These are phyloP conservation scores for Micoletzkya japonica DNA, from an alignment of 2,888 invertebrate genomes.

Conservation along the genomic window DNA sequence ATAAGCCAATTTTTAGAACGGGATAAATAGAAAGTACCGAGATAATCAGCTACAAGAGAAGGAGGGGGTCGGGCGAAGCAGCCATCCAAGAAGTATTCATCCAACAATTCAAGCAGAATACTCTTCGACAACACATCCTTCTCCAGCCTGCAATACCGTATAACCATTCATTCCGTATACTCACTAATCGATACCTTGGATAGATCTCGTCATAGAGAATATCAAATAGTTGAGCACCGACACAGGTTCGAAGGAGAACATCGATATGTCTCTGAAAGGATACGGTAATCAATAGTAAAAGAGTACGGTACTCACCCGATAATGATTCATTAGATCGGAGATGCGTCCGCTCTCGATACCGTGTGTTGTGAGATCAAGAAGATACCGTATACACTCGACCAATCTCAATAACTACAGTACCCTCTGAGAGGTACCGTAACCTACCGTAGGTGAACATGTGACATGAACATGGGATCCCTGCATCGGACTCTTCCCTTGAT, in stretches of 20 bases:
- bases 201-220: conserved; percentile 74
- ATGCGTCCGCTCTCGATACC: conserved; percentile 41
- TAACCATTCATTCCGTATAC: neutral
- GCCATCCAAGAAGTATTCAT: conserved; percentile 67
- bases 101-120: conserved; percentile 75
- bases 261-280: conserved; percentile 44
- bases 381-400: conserved; percentile 30
- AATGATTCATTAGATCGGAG: conserved; percentile 48
- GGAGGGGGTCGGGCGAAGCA: conserved; percentile 68
- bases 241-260: conserved; percentile 45
- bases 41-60: conserved; percentile 75
- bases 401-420: conserved; percentile 18
- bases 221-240: conserved; percentile 61
- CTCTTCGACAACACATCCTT: conserved; percentile 71
- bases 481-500: conserved; percentile 26
- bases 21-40: conserved; percentile 67
- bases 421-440: neutral
- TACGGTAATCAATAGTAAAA: neutral
- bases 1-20: neutral
- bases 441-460: conserved; percentile 22
- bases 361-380: conserved; percentile 50
- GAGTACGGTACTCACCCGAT: conserved; percentile 38
- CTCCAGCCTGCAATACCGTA: conserved; percentile 63
- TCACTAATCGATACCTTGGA: conserved; percentile 63
- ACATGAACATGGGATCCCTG: conserved; percentile 13